A percentile compares a stretch with the other conserved stretches of the same genome.
phyloP scores from a whole-genome alignment of 2,797 vertebrate species.

The Heteromormyrus szaboi region DNA sequence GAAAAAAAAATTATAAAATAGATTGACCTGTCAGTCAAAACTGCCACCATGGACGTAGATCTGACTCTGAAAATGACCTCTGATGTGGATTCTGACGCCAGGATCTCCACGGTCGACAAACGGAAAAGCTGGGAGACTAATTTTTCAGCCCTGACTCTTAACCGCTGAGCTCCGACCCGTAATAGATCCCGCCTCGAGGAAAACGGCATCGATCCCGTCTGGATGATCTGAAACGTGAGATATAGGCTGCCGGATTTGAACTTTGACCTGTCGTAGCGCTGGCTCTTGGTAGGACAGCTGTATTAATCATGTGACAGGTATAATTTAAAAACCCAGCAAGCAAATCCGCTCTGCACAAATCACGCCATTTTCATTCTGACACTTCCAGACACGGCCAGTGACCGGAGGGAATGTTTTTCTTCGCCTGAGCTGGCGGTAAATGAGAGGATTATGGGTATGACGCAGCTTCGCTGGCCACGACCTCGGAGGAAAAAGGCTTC shows the following conservation, averaged over 20 bases:
- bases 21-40: neutral
- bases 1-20: neutral
- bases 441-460: neutral
- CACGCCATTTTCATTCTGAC: neutral
- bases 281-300: neutral
- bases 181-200: slow-evolving; percentile 6
- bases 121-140: neutral
- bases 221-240: neutral
- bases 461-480: neutral
- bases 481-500: neutral
- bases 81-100: neutral
- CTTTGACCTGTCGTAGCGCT: neutral
- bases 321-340: neutral
- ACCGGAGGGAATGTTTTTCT: neutral
- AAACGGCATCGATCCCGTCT: slow-evolving; percentile 2
- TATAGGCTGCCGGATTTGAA: neutral
- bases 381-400: neutral
- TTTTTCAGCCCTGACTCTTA: neutral
- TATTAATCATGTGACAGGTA: neutral
- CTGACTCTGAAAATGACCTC: slow-evolving; percentile 2
- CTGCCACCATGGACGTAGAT: neutral
- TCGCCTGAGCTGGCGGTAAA: slow-evolving; percentile 5
- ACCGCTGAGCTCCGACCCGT: neutral
- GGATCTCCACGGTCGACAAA: neutral
- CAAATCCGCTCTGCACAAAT: neutral